phyloP scores from a whole-genome alignment of 2,797 vertebrate species.

The Poeciliopsis turneri region DNA sequence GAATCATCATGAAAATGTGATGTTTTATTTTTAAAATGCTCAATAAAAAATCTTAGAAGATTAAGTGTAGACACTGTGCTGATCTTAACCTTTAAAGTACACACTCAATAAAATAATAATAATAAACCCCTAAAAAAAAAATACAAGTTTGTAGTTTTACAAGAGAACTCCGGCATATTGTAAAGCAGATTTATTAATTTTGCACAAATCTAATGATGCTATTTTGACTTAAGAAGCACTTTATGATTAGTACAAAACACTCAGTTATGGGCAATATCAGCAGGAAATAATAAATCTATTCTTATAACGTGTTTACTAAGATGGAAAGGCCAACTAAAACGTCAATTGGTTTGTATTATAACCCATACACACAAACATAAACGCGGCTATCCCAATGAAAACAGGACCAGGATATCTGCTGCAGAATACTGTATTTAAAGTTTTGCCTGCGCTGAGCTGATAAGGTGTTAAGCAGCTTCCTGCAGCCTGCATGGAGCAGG shows the following conservation, averaged over 20 bases:
- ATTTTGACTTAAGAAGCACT: neutral
- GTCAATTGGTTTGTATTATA: neutral
- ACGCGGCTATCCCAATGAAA: neutral
- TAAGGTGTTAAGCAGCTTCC: conserved; percentile 23
- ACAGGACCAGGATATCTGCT: neutral
- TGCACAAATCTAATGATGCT: neutral
- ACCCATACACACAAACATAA: neutral
- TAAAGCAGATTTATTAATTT: neutral
- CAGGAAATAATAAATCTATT: neutral
- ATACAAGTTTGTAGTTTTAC: neutral
- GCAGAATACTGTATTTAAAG: conserved; percentile 14
- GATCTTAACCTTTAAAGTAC: neutral
- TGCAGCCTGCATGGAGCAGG: conserved; percentile 44
- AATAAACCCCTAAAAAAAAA: neutral
- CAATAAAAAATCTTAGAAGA: neutral
- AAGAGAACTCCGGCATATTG: neutral
- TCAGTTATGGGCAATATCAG: conserved; percentile 11
- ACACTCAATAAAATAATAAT: neutral
- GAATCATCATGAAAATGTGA: neutral
- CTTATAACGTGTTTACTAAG: conserved; percentile 17
- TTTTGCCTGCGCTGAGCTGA: conserved; percentile 7
- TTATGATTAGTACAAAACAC: neutral
- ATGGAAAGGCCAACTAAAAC: neutral
- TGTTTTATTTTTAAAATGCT: neutral
- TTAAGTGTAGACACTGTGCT: neutral